Evolutionary conservation across 2,888 invertebrate genomes (phyloP).

Genomic region (Hypena proboscidalis): DNA sequence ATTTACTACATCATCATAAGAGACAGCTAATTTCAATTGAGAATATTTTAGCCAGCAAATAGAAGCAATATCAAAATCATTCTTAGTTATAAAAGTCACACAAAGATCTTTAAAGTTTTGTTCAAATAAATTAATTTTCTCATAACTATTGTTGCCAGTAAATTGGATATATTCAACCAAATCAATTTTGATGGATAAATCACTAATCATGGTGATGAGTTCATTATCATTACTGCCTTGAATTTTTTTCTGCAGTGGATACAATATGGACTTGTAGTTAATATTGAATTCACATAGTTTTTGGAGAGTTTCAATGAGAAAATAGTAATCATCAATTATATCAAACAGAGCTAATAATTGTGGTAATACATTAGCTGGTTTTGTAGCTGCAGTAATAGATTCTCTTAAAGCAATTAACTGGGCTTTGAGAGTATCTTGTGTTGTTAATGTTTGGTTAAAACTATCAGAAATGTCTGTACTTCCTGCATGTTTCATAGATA

Average conservation of each 20-base stretch:
- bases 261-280: slow-evolving; percentile 63
- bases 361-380: slow-evolving; percentile 50
- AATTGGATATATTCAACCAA: slow-evolving; percentile 74
- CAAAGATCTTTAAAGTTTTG: slow-evolving; percentile 65
- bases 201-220: slow-evolving; percentile 52
- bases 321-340: slow-evolving; percentile 61
- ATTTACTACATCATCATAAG: slow-evolving; percentile 58
- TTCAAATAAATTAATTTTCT: slow-evolving; percentile 62
- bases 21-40: slow-evolving; percentile 57
- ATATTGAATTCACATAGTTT: slow-evolving; percentile 63
- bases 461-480: slow-evolving; percentile 34
- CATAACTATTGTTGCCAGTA: slow-evolving; percentile 64
- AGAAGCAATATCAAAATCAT: slow-evolving; percentile 76
- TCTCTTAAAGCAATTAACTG: slow-evolving; percentile 58
- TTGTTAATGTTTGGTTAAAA: slow-evolving; percentile 44
- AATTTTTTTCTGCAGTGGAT: slow-evolving; percentile 66
- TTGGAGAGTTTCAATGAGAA: slow-evolving; percentile 55
- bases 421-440: slow-evolving; percentile 63
- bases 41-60: slow-evolving; percentile 79
- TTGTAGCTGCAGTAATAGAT: slow-evolving; percentile 40
- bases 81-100: slow-evolving; percentile 66
- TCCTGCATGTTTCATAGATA: slow-evolving; percentile 17
- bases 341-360: slow-evolving; percentile 63
- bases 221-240: slow-evolving; percentile 47
- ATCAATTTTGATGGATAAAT: slow-evolving; percentile 72